phyloP scores from a whole-genome alignment of 2,113 vertebrate genomes.

The Silurus asotus region DNA sequence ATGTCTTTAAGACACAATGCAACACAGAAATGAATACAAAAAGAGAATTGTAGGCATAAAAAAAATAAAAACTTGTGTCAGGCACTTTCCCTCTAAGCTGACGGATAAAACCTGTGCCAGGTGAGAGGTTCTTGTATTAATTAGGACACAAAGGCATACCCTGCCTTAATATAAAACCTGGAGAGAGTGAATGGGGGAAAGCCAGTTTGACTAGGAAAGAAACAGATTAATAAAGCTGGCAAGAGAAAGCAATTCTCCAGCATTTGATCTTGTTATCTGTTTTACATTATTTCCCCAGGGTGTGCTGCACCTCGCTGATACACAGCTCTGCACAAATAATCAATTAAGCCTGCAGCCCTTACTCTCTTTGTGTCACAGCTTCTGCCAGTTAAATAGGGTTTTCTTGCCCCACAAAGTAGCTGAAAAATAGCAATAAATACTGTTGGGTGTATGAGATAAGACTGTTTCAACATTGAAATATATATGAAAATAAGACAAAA shows the following conservation, averaged over 20 bases:
- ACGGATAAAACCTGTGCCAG: conserved; percentile 53
- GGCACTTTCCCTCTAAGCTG: not conserved
- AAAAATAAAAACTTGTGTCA: conserved; percentile 11
- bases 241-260: conserved; percentile 79
- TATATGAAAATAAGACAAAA: conserved; percentile 3
- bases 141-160: conserved; percentile 60
- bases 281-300: conserved; percentile 84
- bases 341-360: conserved; percentile 77
- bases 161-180: conserved; percentile 69
- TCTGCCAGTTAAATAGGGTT: conserved; percentile 70
- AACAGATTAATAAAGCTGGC: conserved; percentile 78
- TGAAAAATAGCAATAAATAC: conserved; percentile 53
- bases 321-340: conserved; percentile 77
- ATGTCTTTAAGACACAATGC: not conserved
- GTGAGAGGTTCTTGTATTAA: conserved; percentile 68
- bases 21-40: not conserved
- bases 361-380: conserved; percentile 67
- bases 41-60: not conserved
- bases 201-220: conserved; percentile 73
- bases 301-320: conserved; percentile 76
- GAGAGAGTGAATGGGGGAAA: conserved; percentile 64
- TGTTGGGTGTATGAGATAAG: conserved; percentile 64
- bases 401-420: conserved; percentile 59
- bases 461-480: conserved; percentile 41
- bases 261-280: conserved; percentile 84